A percentile compares a stretch with the other conserved stretches of the same genome.
phyloP scores from a whole-genome alignment of 2,888 invertebrate species.

The Noctua comes region DNA sequence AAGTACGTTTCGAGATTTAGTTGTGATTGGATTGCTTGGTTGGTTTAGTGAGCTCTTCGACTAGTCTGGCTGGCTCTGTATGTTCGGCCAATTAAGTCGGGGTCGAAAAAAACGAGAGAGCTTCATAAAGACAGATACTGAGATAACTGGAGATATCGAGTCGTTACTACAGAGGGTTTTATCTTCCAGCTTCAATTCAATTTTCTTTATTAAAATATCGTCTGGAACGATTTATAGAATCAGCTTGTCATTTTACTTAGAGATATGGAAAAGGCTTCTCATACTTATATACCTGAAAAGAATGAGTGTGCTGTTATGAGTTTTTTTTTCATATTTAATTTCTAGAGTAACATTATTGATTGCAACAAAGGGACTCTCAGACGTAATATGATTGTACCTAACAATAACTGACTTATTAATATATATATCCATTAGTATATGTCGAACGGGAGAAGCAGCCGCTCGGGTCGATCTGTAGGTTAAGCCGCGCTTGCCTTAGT shows the following conservation, averaged over 20 bases:
- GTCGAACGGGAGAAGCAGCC: neutral
- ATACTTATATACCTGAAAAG: neutral
- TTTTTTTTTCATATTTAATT: neutral
- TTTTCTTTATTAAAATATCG: constrained; percentile 48
- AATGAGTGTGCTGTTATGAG: neutral
- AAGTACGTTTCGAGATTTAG: constrained; percentile 65
- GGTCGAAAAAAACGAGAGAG: constrained; percentile 34
- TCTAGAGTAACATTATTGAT: neutral
- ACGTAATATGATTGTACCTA: neutral
- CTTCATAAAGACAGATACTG: constrained; percentile 39
- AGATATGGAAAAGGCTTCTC: neutral
- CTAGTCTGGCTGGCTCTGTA: constrained; percentile 45
- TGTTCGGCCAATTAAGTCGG: constrained; percentile 58
- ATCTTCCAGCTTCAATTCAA: constrained; percentile 46
- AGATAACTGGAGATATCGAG: constrained; percentile 44
- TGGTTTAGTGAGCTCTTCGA: constrained; percentile 48
- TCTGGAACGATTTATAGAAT: constrained; percentile 19
- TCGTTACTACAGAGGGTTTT: constrained; percentile 26
- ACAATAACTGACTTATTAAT: neutral
- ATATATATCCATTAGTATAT: no score
- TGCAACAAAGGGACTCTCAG: neutral
- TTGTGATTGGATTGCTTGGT: constrained; percentile 62
- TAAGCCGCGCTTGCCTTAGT: no score
- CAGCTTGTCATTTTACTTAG: constrained; percentile 20
- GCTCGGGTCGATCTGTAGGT: no score